A percentile compares a stretch with the other conserved stretches of the same genome.
phyloP scores from a whole-genome alignment of 2,113 vertebrate species.

The Elephas maximus region DNA sequence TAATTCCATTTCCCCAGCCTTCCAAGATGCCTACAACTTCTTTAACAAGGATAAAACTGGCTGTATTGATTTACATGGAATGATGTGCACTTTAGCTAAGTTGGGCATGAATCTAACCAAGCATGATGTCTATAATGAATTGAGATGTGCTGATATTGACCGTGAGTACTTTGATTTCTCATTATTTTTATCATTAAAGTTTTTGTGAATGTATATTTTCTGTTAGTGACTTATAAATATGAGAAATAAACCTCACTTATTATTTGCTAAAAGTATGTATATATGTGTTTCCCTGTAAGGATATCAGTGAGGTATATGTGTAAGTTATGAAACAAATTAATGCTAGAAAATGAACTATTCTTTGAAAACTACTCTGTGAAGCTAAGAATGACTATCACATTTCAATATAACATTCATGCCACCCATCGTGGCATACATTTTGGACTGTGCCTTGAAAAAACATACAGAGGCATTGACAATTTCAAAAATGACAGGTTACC shows the following conservation, averaged over 20 bases:
- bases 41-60: conserved; percentile 79
- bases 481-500: conserved; percentile 24
- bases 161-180: conserved; percentile 74
- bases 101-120: conserved; percentile 77
- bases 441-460: conserved; percentile 21
- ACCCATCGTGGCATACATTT: background rate
- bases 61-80: conserved; percentile 76
- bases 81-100: conserved; percentile 72
- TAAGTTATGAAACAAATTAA: conserved; percentile 47
- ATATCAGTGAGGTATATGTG: background rate
- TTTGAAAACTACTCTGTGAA: conserved; percentile 55
- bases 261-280: background rate
- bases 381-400: background rate
- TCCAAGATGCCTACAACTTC: conserved; percentile 79
- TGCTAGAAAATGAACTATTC: background rate
- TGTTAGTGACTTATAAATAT: conserved; percentile 14
- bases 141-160: conserved; percentile 80
- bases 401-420: conserved; percentile 44
- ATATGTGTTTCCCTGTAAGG: conserved; percentile 29
- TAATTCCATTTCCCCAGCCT: conserved; percentile 79
- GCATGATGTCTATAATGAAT: conserved; percentile 72
- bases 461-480: background rate
- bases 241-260: conserved; percentile 49
- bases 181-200: conserved; percentile 42
- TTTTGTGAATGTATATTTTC: conserved; percentile 17